Evolutionary conservation across 2,797 vertebrate genomes (phyloP).

Genomic region (Dermochelys coriacea): DNA sequence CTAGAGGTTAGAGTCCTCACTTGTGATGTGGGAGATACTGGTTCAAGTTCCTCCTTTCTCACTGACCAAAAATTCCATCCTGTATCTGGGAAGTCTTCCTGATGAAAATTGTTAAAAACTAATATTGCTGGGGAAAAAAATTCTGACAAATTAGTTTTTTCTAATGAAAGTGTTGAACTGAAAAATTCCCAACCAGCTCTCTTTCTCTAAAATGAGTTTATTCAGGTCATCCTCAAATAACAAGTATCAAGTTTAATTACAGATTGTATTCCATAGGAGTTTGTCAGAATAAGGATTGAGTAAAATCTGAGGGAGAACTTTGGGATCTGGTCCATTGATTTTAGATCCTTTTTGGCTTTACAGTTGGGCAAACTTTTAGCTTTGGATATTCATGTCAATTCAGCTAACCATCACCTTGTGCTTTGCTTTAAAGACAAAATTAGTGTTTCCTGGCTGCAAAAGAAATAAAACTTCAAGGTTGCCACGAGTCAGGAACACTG

Average conservation of each 20-base stretch:
- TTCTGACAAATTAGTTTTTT: background rate
- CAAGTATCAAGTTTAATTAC: background rate
- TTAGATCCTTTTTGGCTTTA: background rate
- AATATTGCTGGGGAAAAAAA: background rate
- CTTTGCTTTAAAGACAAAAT: background rate
- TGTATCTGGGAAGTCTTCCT: background rate
- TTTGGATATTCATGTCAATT: background rate
- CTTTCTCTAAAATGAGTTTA: background rate
- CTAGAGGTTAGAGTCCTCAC: background rate
- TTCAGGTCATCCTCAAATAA: background rate
- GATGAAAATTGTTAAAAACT: background rate
- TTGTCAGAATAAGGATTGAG: background rate
- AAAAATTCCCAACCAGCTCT: background rate
- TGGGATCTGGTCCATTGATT: background rate
- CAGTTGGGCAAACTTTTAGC: background rate
- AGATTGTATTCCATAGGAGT: background rate
- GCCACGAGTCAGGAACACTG: background rate
- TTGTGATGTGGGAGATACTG: background rate
- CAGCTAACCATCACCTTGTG: background rate
- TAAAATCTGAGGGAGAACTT: background rate
- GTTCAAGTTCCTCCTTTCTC: background rate
- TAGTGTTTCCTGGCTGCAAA: background rate
- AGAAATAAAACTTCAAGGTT: background rate
- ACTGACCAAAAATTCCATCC: background rate
- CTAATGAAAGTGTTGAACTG: background rate